A percentile compares a stretch with the other conserved stretches of the same genome.
Evolutionary conservation across 2,888 invertebrate species (phyloP).

Genomic region (Cerastis leucographa): DNA sequence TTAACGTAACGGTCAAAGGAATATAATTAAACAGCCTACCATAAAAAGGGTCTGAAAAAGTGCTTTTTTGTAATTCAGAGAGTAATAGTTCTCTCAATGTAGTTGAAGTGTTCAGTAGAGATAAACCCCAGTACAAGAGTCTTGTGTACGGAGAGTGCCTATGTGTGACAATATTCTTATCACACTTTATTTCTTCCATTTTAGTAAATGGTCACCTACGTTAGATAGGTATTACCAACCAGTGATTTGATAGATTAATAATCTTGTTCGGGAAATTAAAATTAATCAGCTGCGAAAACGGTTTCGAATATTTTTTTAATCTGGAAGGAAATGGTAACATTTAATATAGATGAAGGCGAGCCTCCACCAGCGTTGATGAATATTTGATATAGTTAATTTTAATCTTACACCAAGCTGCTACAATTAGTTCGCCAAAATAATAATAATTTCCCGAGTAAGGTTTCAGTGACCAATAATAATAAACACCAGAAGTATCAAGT

Average conservation of each 20-base stretch:
- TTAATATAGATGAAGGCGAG: not conserved
- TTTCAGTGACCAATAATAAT: constrained; percentile 53
- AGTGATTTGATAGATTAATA: constrained; percentile 54
- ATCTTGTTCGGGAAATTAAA: constrained; percentile 51
- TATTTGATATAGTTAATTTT: not conserved
- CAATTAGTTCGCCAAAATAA: not conserved
- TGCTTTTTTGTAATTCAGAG: constrained; percentile 77
- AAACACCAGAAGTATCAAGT: constrained; percentile 50
- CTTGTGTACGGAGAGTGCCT: constrained; percentile 85
- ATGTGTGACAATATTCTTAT: constrained; percentile 86
- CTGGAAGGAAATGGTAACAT: not conserved
- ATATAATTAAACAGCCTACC: constrained; percentile 59
- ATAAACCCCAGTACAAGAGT: constrained; percentile 83
- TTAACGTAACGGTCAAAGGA: not conserved
- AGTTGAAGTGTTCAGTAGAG: constrained; percentile 87
- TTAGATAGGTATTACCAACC: constrained; percentile 64
- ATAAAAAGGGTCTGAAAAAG: constrained; percentile 82
- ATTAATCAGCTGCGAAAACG: constrained; percentile 1
- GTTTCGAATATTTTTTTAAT: not conserved
- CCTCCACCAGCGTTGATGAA: not conserved
- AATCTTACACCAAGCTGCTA: not conserved
- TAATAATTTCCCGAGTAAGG: constrained; percentile 37
- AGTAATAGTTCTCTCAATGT: constrained; percentile 73
- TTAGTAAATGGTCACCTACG: constrained; percentile 61
- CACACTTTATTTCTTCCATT: constrained; percentile 76